Evolutionary conservation across 2,888 invertebrate genomes (phyloP).

Genomic region (Parnassius mnemosyne): DNA sequence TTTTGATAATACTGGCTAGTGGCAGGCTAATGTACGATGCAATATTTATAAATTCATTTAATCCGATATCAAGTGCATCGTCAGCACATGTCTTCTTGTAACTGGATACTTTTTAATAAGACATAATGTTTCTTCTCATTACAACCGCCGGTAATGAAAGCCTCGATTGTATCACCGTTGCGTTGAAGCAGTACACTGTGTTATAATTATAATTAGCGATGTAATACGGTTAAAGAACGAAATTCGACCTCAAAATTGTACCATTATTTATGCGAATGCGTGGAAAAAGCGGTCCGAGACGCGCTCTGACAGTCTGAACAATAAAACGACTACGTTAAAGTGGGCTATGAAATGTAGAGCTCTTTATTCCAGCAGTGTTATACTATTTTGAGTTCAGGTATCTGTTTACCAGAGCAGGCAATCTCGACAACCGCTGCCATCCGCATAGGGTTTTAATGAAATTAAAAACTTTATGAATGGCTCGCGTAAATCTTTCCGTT

Average conservation of each 20-base stretch:
- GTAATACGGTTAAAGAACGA: slow-evolving; percentile 49
- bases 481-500: slow-evolving; percentile 38
- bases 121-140: slow-evolving; percentile 35
- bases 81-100: slow-evolving; percentile 41
- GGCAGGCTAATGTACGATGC: too few relatives aligned
- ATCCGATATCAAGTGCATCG: slow-evolving; percentile 59
- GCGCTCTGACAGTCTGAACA: slow-evolving; percentile 35
- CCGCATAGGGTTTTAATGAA: slow-evolving; percentile 45
- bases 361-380: slow-evolving; percentile 46
- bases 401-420: slow-evolving; percentile 43
- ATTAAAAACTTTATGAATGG: slow-evolving; percentile 56
- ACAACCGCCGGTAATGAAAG: slow-evolving; percentile 39
- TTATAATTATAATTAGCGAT: slow-evolving; percentile 57
- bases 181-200: slow-evolving; percentile 42
- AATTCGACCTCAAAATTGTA: slow-evolving; percentile 22
- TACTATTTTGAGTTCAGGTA: slow-evolving; percentile 61
- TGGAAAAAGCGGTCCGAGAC: slow-evolving; percentile 24
- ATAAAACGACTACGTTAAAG: slow-evolving; percentile 35
- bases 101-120: slow-evolving; percentile 37
- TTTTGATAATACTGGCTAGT: too few relatives aligned
- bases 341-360: slow-evolving; percentile 50
- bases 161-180: slow-evolving; percentile 39
- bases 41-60: background rate
- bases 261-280: slow-evolving; percentile 21
- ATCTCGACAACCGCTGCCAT: slow-evolving; percentile 42